A percentile compares a stretch with the other conserved stretches of the same genome.
Evolutionary conservation across 92 coral and sea anemone genomes (phyloP).

Genomic region (Montipora capitata): DNA sequence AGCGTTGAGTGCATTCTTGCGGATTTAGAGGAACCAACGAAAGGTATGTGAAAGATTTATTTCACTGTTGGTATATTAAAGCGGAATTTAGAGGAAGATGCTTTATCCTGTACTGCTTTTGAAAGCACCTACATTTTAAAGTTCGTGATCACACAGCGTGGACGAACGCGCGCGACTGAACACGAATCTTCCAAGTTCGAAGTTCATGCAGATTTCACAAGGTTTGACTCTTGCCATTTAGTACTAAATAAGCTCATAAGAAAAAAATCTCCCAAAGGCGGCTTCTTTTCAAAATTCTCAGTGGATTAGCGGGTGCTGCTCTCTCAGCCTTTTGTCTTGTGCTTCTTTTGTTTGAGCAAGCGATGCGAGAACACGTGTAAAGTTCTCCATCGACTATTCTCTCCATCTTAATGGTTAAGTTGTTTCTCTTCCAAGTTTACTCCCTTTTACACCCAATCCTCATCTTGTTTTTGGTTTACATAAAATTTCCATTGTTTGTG

Average conservation of each 20-base stretch:
- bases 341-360: conserved; percentile 24
- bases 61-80: not conserved
- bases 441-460: not conserved
- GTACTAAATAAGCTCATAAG: not conserved
- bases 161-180: conserved; percentile 44
- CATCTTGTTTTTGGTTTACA: not conserved
- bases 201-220: not conserved
- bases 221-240: not conserved
- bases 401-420: too few relatives aligned
- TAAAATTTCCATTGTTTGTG: not conserved
- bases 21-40: conserved; percentile 75
- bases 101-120: not conserved
- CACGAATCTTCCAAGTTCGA: not conserved
- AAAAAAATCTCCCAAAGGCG: not conserved
- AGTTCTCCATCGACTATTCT: not conserved
- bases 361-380: conserved; percentile 27
- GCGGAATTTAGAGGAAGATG: too few relatives aligned
- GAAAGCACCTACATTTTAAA: not conserved
- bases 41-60: conserved; percentile 41
- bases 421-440: not conserved
- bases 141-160: conserved; percentile 51
- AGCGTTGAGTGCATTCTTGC: conserved; percentile 78
- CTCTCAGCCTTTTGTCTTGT: conserved; percentile 24
- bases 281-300: conserved; percentile 13
- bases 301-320: not conserved